Evolutionary conservation across 2,888 invertebrate genomes (phyloP).

Genomic region (Agrilus mali): DNA sequence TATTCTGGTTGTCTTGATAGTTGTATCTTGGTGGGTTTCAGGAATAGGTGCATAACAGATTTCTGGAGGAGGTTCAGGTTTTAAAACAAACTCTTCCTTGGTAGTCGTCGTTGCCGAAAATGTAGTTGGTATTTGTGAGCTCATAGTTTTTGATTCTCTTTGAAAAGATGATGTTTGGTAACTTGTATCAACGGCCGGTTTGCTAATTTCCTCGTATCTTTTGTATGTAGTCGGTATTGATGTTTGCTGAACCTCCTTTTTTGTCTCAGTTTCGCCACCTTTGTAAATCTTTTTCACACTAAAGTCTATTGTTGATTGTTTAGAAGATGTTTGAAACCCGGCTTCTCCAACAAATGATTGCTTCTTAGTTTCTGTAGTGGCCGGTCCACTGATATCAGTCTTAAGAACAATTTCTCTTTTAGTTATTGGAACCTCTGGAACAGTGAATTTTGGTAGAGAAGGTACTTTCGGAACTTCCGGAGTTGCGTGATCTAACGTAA

Average conservation of each 20-base stretch:
- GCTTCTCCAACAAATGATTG: constrained; percentile 12
- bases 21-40: constrained; percentile 36
- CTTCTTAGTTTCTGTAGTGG: constrained; percentile 17
- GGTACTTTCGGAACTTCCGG: not conserved
- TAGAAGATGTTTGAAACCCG: constrained; percentile 43
- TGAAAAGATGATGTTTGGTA: constrained; percentile 1
- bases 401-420: not conserved
- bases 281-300: constrained; percentile 52
- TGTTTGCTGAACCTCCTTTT: constrained; percentile 26
- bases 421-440: not conserved
- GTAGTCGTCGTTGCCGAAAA: constrained; percentile 6
- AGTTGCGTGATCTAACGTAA: constrained; percentile 23
- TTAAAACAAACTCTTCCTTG: constrained; percentile 39
- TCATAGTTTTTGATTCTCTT: not conserved
- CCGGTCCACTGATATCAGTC: not conserved
- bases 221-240: constrained; percentile 32
- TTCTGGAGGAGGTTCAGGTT: constrained; percentile 60
- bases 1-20: constrained; percentile 19
- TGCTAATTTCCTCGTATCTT: constrained; percentile 28
- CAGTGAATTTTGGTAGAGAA: not conserved
- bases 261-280: constrained; percentile 30
- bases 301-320: constrained; percentile 51
- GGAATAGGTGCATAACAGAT: constrained; percentile 48
- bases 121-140: not conserved
- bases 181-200: constrained; percentile 1